phyloP scores from a whole-genome alignment of 2,888 invertebrate species.

The Petrophora chlorosata region DNA sequence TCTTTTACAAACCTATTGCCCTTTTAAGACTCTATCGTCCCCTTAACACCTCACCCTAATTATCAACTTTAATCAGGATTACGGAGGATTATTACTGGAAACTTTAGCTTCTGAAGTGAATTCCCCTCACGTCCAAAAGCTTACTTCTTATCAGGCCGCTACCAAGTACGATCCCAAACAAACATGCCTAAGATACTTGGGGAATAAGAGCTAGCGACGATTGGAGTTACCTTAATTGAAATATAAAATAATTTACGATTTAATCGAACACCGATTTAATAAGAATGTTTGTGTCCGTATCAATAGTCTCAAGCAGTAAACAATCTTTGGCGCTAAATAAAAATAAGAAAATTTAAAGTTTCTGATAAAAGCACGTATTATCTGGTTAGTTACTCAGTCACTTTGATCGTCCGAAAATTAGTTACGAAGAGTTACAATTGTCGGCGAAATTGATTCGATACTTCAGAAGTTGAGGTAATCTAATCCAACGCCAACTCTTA shows the following conservation, averaged over 20 bases:
- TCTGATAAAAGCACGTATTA: no score
- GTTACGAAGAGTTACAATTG: no score
- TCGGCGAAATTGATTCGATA: no score
- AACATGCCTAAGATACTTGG: conserved; percentile 25
- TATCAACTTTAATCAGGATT: conserved; percentile 28
- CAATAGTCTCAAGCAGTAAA: no score
- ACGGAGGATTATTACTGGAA: conserved; percentile 22
- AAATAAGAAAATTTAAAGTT: no score
- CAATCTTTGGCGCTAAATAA: no score
- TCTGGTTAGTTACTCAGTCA: no score
- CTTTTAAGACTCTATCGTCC: conserved; percentile 7
- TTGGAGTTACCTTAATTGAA: neutral
- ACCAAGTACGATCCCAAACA: conserved; percentile 30
- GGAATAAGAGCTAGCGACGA: conserved; percentile 2
- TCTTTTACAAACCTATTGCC: conserved; percentile 5
- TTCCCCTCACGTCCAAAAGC: conserved; percentile 30
- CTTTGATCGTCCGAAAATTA: no score
- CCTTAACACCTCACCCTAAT: conserved; percentile 21
- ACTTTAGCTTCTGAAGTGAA: conserved; percentile 26
- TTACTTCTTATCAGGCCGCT: conserved; percentile 29
- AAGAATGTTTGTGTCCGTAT: no score
- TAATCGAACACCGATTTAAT: no score
- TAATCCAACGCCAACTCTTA: conserved; percentile 20
- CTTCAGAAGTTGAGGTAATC: neutral
- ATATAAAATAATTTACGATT: neutral